Conservation (phyloP, 2,888 invertebrate species). For the Molorchus minor region DNA sequence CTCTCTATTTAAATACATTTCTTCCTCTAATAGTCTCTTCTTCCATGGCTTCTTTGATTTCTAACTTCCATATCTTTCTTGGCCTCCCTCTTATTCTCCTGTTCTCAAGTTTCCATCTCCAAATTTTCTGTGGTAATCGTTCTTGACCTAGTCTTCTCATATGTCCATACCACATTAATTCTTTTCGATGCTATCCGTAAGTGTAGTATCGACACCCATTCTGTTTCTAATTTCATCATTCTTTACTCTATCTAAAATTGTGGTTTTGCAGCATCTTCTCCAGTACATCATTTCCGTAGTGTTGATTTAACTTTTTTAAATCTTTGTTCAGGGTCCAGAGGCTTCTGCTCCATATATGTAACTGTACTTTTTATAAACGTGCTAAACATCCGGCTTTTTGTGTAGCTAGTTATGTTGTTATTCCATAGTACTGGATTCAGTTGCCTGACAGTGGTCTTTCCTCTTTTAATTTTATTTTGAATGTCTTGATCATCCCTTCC, state of each 20-base stretch:
- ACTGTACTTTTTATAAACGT: too few relatives aligned
- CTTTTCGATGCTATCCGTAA: neutral
- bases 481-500: too few relatives aligned
- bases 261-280: too few relatives aligned
- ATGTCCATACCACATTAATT: neutral
- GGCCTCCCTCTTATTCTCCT: neutral
- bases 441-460: neutral
- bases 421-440: neutral
- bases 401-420: constrained; percentile 1
- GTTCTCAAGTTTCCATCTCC: neutral
- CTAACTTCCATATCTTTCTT: too few relatives aligned
- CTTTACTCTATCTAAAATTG: too few relatives aligned
- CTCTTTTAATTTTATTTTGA: too few relatives aligned
- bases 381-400: neutral
- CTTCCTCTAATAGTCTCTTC: neutral
- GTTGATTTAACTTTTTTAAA: too few relatives aligned
- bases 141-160: neutral
- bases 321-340: too few relatives aligned
- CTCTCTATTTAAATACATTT: neutral
- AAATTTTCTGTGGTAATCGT: neutral
- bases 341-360: too few relatives aligned
- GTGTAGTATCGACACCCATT: too few relatives aligned
- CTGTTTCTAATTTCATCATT: too few relatives aligned
- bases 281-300: too few relatives aligned
- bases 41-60: neutral